Evolutionary conservation across 2,113 vertebrate genomes (phyloP).

Genomic region (Neolamprologus sp.): DNA sequence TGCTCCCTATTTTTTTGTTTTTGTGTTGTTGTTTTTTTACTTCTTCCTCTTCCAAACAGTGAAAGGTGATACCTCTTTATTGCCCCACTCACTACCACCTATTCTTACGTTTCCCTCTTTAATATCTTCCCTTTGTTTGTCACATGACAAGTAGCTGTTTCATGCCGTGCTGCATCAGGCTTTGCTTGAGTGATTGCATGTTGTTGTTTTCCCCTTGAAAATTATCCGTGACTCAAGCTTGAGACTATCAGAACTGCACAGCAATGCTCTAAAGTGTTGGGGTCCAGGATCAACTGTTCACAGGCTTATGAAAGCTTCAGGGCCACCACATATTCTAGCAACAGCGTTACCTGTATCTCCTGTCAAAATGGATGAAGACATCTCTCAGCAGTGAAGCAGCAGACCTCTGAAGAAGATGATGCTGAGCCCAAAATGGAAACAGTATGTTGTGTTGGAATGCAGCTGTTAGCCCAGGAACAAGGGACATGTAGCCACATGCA

Average conservation of each 20-base stretch:
- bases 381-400: background rate
- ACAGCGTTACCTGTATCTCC: background rate
- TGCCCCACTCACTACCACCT: background rate
- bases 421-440: background rate
- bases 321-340: background rate
- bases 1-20: conserved; percentile 35
- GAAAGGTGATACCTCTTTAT: background rate
- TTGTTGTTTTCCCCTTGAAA: background rate
- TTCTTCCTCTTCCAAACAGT: background rate
- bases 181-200: background rate
- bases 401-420: background rate
- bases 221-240: background rate
- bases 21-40: background rate
- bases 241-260: background rate
- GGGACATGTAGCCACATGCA: background rate
- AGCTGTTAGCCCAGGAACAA: conserved; percentile 14
- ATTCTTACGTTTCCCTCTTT: background rate
- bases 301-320: background rate
- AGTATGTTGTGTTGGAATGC: background rate
- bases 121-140: background rate
- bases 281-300: background rate
- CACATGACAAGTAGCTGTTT: conserved; percentile 13
- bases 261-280: background rate
- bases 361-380: background rate
- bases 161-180: background rate